Base-by-base conservation (phyloP, 2,888 invertebrate species). In the Diploptera punctata region DNA sequence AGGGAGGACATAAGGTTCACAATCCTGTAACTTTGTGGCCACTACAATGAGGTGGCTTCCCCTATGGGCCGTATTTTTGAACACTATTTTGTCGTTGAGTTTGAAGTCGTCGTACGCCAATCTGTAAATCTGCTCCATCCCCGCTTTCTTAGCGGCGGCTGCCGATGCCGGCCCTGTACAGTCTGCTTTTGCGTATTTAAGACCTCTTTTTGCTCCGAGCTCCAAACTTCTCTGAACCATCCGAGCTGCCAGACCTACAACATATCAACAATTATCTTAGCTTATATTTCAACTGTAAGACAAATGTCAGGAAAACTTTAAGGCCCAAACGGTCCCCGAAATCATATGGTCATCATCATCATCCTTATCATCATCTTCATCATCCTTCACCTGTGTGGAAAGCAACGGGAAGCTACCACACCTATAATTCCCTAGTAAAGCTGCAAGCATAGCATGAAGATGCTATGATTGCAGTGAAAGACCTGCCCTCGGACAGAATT, bases 121-220 rank as follows among this genome's bases (percentile, higher is more conserved):
- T 29, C 16, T 52, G 61, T 57, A 38, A n/a, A 72, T 31, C 3
- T 52, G 13, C 21, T n/a, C 31, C 49, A 74, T 67, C n/a, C 74
- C 74, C 1, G 67, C 61, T 16, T 43, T 33, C 31, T 60, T 33
- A 4, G 60, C 38, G 16, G 60, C 57, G 13, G 65, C 65, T 5
- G 67, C 31, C 13, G 74, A 72, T 4, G 52, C 70, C 9, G 67
- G 26, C 3, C 74, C 70, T 3, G 74, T 74, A n/a, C 67, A 65
- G 52, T 74, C 74, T 0, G 67, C 72, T 26, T 74, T 74, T 5
- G 70, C 67, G 9, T 38, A 52, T 29, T 24, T n/a, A n/a, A 74
- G 49, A 10, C 70, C 67, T 13, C 38, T 43, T 10, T 13, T 3
- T 13, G 74, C 70, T 1, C 43, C 74, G 13, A 72, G 43, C 13